Base-by-base conservation (phyloP, 1,140 invertebrate species). In the Hycleus cichorii region DNA sequence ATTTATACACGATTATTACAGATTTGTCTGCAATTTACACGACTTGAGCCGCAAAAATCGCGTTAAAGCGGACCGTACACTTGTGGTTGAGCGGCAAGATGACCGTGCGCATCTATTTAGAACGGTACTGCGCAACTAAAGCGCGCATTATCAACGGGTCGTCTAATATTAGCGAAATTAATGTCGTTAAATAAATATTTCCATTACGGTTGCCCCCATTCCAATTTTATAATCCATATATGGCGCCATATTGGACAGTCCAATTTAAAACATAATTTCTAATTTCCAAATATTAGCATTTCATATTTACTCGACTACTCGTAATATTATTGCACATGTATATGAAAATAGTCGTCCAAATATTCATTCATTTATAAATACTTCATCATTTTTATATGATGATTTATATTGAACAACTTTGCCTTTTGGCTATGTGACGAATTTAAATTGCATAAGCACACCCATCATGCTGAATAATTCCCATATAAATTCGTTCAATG, bases 211-310 rank as follows among this genome's bases (percentile, higher is more conserved):
- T 18, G 18, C 18, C 18, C 18, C 18, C 39, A 7, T 6, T 1
- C 6, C 6, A 2, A 6, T 39, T 39, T 42, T 42, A n/a, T 67
- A 64, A 65, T 67, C 26, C 44, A 59, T 60, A 58, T 49, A 52
- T 18, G 18, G 61, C 48, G 49, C 57, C 47, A 57, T 53, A 64
- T 65, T 56, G 64, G 64, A 63, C 58, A 69, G 64, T 70, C 66
- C 67, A 69, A 69, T 68, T 69, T 68, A 51, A 67, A 69, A 69
- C 66, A 69, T 69, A 70, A 70, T 70, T 70, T 69, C 61, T 60
- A 57, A 62, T 60, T 66, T 63, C 54, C 64, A 69, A 70, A 70
- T 69, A 70, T 70, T 70, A 68, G 64, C 67, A 66, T 69, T 65
- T 70, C 67, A 65, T 69, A 70, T 69, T 69, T 70, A 69, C 67